Evolutionary conservation across 2,113 vertebrate genomes (phyloP).

Genomic region (Lampris megalopsis): DNA sequence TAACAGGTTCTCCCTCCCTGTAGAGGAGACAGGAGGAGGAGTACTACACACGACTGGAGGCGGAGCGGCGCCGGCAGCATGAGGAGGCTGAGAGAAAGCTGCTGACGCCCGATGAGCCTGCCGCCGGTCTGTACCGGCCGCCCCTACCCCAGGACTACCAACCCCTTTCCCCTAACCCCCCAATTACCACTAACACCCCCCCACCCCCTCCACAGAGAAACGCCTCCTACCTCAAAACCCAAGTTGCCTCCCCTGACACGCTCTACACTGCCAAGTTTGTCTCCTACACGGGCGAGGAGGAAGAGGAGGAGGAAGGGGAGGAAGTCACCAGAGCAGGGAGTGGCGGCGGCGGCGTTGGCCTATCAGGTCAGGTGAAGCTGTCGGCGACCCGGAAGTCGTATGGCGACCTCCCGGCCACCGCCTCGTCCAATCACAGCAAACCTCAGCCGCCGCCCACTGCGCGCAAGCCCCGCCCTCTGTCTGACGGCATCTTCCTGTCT

Average conservation of each 20-base stretch:
- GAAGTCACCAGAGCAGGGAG: slow-evolving; percentile 60
- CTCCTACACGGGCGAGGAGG: slow-evolving; percentile 90
- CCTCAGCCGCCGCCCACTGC: slow-evolving; percentile 83
- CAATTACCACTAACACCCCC: slow-evolving; percentile 84
- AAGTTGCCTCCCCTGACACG: slow-evolving; percentile 95
- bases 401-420: slow-evolving; percentile 88
- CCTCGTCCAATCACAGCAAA: slow-evolving; percentile 79
- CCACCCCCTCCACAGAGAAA: slow-evolving; percentile 98
- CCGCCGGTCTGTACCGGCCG: slow-evolving; percentile 93
- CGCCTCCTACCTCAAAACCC: slow-evolving; percentile 98
- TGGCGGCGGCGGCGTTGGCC: slow-evolving; percentile 66
- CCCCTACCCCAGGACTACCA: slow-evolving; percentile 96
- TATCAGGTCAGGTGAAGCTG: slow-evolving; percentile 96
- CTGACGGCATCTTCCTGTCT: slow-evolving; percentile 96
- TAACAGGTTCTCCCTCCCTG: slow-evolving; percentile 83
- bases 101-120: slow-evolving; percentile 92
- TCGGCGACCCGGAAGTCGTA: slow-evolving; percentile 90
- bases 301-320: slow-evolving; percentile 84
- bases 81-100: slow-evolving; percentile 94
- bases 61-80: slow-evolving; percentile 94
- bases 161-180: slow-evolving; percentile 81
- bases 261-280: slow-evolving; percentile 99
- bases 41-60: slow-evolving; percentile 97
- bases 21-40: slow-evolving; percentile 99
- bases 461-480: slow-evolving; percentile 90